Percentiles rank a stretch among this genome's conserved stretches.
These are phyloP conservation scores for Ennomos erosarius DNA, from an alignment of 2,888 invertebrate genomes.

Conservation along the genomic window DNA sequence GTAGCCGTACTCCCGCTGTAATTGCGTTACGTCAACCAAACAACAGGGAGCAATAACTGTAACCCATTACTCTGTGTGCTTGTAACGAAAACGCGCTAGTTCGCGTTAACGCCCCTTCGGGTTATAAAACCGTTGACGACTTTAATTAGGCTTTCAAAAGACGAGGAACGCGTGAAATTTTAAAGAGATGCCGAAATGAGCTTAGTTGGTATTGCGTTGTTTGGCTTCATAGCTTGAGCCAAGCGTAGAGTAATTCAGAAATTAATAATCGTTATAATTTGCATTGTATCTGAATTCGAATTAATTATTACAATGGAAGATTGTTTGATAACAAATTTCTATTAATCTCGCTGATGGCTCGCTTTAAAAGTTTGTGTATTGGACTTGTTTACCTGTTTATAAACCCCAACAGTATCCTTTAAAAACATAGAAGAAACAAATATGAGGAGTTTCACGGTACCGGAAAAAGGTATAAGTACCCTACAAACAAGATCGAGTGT, in stretches of 20 bases:
- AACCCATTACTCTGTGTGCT: slow-evolving; percentile 53
- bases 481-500: no score
- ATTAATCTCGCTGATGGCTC: no score
- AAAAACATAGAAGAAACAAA: no score
- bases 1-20: slow-evolving; percentile 51
- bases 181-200: slow-evolving; percentile 39
- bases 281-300: not conserved
- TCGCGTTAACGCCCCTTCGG: slow-evolving; percentile 52
- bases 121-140: slow-evolving; percentile 46
- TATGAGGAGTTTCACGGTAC: no score
- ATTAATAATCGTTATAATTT: slow-evolving; percentile 11
- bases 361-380: no score
- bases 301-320: no score
- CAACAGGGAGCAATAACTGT: slow-evolving; percentile 62
- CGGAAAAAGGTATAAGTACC: no score
- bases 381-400: no score
- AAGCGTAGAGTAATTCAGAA: slow-evolving; percentile 10
- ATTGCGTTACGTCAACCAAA: slow-evolving; percentile 64
- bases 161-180: slow-evolving; percentile 41
- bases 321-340: no score
- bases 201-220: slow-evolving; percentile 33
- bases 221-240: slow-evolving; percentile 27
- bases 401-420: no score
- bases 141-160: slow-evolving; percentile 46
- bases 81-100: slow-evolving; percentile 53